Percentiles rank a stretch among this genome's conserved stretches.
phyloP scores from a whole-genome alignment of 1,140 invertebrate species.

The Littorina saxatilis region DNA sequence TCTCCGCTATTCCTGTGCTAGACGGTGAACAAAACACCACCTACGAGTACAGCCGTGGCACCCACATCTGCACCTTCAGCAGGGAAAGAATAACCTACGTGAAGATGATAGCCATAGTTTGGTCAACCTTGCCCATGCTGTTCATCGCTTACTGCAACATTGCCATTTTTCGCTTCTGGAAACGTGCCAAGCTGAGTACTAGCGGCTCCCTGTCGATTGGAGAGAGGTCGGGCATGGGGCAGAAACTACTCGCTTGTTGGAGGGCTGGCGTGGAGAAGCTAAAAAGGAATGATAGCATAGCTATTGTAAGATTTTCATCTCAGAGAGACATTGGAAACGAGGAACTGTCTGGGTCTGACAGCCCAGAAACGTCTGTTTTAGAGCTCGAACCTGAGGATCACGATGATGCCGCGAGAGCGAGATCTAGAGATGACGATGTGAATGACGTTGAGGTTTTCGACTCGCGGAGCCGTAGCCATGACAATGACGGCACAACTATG shows the following conservation, averaged over 20 bases:
- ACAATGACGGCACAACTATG: too few species aligned
- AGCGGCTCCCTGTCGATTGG: background rate
- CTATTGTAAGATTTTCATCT: too few species aligned
- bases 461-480: too few species aligned
- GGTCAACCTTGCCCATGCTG: slow-evolving; percentile 4
- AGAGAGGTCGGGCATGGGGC: too few species aligned
- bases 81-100: background rate
- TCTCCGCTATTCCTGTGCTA: background rate
- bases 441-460: too few species aligned
- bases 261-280: background rate
- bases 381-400: too few species aligned
- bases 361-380: too few species aligned
- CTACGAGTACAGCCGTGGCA: background rate
- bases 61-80: slow-evolving; percentile 30
- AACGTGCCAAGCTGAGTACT: background rate
- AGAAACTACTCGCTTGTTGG: background rate
- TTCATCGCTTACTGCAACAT: slow-evolving; percentile 17
- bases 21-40: background rate
- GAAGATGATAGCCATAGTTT: slow-evolving; percentile 7
- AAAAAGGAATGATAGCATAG: too few species aligned
- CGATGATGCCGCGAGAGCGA: too few species aligned
- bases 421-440: too few species aligned
- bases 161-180: slow-evolving; percentile 26
- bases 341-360: too few species aligned
- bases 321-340: too few species aligned